Percentiles rank a stretch among this genome's conserved stretches.
Evolutionary conservation across 2,888 invertebrate genomes (phyloP).

Genomic region (Azorinus chamasolen): DNA sequence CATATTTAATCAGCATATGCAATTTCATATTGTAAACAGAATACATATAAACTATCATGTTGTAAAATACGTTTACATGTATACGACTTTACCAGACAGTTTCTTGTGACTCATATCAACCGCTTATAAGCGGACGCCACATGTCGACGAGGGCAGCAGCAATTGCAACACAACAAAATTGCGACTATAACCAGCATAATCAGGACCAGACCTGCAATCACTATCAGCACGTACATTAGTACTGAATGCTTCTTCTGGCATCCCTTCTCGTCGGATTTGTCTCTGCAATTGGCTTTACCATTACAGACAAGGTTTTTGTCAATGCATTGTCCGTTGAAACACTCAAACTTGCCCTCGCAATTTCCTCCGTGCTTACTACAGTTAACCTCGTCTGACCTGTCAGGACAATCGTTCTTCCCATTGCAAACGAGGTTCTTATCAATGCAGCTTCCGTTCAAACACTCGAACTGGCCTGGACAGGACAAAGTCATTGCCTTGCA

Average conservation of each 20-base stretch:
- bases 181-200: conserved; percentile 31
- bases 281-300: conserved; percentile 27
- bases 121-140: conserved; percentile 19
- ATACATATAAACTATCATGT: too few relatives aligned
- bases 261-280: conserved; percentile 38
- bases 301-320: conserved; percentile 57
- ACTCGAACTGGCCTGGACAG: conserved; percentile 34
- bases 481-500: conserved; percentile 19
- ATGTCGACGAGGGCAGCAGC: conserved; percentile 14
- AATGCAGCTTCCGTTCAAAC: conserved; percentile 28
- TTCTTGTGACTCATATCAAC: too few relatives aligned
- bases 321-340: conserved; percentile 34
- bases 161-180: conserved; percentile 37
- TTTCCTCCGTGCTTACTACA: neutral
- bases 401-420: conserved; percentile 26
- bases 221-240: conserved; percentile 30
- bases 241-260: conserved; percentile 8
- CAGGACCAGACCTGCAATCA: conserved; percentile 10
- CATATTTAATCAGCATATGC: too few relatives aligned
- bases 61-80: too few relatives aligned
- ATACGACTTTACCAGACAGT: too few relatives aligned
- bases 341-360: conserved; percentile 44
- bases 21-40: too few relatives aligned
- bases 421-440: conserved; percentile 46
- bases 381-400: conserved; percentile 33